Base-by-base conservation (phyloP, 2,888 invertebrate species). In the Bellardia pandia region DNA sequence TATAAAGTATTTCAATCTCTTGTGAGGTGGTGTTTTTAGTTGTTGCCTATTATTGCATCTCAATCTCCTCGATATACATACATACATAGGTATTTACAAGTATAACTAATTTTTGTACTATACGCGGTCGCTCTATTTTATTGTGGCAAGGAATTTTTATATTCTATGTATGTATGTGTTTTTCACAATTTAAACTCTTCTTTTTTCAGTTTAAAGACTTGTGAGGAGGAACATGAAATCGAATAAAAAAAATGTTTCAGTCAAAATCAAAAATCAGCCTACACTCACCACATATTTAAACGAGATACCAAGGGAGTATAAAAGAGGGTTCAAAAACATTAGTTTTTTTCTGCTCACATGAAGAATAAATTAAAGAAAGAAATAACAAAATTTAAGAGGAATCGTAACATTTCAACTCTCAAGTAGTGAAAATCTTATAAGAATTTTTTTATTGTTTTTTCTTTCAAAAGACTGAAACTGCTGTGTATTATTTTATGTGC, bases 371-470 rank as follows among this genome's bases (percentile, higher is more conserved):
- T 45, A 23, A 68, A 75, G 62, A 6, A 45, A 42, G 7, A 33
- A 76, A 58, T 30, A 48, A 14, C 64, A 66, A 7, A 79, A 77
- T 81, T 86, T 81, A 81, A 85, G 79, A 72, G 74, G 76, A 82
- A 78, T 58, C 16, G 8, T 23, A n/a, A 37, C 45, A 62, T 64
- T 71, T 83, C 42, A 83, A 83, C 86, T 86, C 86, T 86, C 86
- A 72, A 81, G 82, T 53, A 83, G 62, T 86, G 74, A 83, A 86
- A 23, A 86, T 86, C 86, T 83, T 86, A 86, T 86, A 86, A 79
- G 82, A 86, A 83, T 71, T 75, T 45, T 37, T 53, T 58, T 72
- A 8, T 53, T 62, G 37, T 76, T 16, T 16, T 16, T 56, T 23
- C 1, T 23, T 23, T 23, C 23, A 23, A 23, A 23, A 23, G 23